Evolutionary conservation across 2,888 invertebrate species (phyloP).

Genomic region (Nycteola revayana): DNA sequence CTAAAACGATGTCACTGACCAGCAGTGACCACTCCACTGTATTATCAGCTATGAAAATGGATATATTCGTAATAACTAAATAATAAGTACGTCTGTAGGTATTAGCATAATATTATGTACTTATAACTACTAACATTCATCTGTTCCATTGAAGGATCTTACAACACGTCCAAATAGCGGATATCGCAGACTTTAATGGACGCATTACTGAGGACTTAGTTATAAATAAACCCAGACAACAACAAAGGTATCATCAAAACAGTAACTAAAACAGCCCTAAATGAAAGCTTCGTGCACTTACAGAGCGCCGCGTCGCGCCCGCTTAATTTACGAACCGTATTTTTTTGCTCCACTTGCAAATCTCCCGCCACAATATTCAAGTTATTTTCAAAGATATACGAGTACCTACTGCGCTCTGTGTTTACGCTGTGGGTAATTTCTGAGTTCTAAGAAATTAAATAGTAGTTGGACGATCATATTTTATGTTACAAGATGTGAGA

Average conservation of each 20-base stretch:
- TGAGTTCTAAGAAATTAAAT: no score
- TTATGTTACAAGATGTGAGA: no score
- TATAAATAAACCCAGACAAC: slow-evolving; percentile 25
- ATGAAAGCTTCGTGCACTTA: slow-evolving; percentile 16
- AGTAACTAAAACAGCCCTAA: slow-evolving; percentile 44
- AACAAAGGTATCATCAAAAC: slow-evolving; percentile 18
- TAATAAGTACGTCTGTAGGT: no score
- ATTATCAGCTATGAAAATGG: no score
- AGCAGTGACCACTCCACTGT: no score
- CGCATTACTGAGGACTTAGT: slow-evolving; percentile 9
- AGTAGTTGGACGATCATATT: no score
- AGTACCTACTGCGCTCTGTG: slow-evolving; percentile 15
- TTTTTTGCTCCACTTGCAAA: slow-evolving; percentile 72
- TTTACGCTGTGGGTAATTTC: no score
- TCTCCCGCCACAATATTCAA: slow-evolving; percentile 55
- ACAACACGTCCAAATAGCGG: neutral
- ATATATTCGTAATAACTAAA: no score
- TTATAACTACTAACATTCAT: no score
- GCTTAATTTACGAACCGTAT: slow-evolving; percentile 53
- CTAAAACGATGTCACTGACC: no score
- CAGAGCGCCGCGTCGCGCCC: slow-evolving; percentile 33
- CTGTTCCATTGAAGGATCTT: no score
- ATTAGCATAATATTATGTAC: no score
- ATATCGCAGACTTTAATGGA: neutral
- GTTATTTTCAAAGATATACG: slow-evolving; percentile 61